phyloP scores from a whole-genome alignment of 2,797 vertebrate genomes.

The Anolis apletophallus region DNA sequence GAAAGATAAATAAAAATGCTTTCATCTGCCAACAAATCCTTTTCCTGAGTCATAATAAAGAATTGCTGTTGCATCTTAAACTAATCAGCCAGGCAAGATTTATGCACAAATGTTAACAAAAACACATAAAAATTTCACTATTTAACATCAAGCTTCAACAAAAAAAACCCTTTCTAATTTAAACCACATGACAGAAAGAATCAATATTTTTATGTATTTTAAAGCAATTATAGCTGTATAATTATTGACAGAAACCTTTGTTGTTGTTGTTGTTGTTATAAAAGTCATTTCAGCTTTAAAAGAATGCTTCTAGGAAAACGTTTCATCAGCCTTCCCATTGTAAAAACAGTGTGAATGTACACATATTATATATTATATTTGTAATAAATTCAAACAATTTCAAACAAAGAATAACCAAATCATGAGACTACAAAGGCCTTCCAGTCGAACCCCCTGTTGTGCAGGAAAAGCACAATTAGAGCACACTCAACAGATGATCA shows the following conservation, averaged over 20 bases:
- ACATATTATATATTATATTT: not conserved
- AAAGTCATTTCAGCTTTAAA: slow-evolving; percentile 41
- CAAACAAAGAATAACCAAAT: too few relatives aligned
- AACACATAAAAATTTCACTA: slow-evolving; percentile 16
- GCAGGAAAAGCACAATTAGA: too few relatives aligned
- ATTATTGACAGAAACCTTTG: slow-evolving; percentile 20
- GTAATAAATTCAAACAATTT: not conserved
- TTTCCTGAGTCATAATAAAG: slow-evolving; percentile 16
- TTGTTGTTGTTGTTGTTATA: not conserved
- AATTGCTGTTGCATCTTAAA: slow-evolving; percentile 34
- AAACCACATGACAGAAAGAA: not conserved
- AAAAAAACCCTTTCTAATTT: slow-evolving; percentile 34
- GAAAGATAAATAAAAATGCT: not conserved
- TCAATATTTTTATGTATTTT: slow-evolving; percentile 27
- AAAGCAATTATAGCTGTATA: slow-evolving; percentile 15
- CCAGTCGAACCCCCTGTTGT: too few relatives aligned
- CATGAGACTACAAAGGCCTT: too few relatives aligned
- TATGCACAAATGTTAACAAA: slow-evolving; percentile 43
- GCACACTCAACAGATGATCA: too few relatives aligned
- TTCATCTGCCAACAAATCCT: slow-evolving; percentile 26
- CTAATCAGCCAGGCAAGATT: slow-evolving; percentile 39
- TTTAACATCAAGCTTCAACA: slow-evolving; percentile 19
- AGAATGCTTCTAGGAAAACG: not conserved
- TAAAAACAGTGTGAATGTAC: not conserved
- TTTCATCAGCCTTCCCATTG: not conserved